Evolutionary conservation across 2,113 vertebrate species (phyloP).

Genomic region (Pseudorhombus dupliciocellatus): DNA sequence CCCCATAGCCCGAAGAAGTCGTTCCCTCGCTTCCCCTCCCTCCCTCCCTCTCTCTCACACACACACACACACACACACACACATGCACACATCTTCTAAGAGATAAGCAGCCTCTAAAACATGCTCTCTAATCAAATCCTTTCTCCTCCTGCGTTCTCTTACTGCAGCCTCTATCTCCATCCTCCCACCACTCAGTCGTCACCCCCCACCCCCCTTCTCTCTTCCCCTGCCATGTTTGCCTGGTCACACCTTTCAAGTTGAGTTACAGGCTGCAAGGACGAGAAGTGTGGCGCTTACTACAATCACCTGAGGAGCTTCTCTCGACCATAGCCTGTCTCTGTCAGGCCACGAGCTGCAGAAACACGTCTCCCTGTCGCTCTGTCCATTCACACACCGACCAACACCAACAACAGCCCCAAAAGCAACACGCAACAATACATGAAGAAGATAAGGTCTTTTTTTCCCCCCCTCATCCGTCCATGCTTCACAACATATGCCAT

Average conservation of each 20-base stretch:
- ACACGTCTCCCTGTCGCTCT: conserved; percentile 50
- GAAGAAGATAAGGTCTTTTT: conserved; percentile 37
- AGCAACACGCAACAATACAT: conserved; percentile 36
- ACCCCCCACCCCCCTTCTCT: conserved; percentile 1
- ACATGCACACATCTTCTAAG: background rate
- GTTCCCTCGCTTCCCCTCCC: conserved; percentile 5
- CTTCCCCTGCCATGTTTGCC: conserved; percentile 27
- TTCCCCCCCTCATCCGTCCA: conserved; percentile 27
- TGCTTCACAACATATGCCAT: conserved; percentile 47
- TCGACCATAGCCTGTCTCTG: conserved; percentile 44
- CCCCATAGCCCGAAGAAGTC: conserved; percentile 50
- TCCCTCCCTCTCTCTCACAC: background rate
- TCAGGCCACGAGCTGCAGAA: conserved; percentile 37
- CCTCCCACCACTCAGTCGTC: background rate
- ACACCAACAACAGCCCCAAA: conserved; percentile 35
- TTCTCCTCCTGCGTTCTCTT: conserved; percentile 14
- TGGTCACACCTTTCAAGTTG: conserved; percentile 67
- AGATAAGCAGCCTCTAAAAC: conserved; percentile 19
- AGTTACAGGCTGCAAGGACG: conserved; percentile 61
- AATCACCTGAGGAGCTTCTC: conserved; percentile 64
- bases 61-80: conserved; percentile 8
- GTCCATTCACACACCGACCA: conserved; percentile 46
- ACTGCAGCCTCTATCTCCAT: conserved; percentile 7
- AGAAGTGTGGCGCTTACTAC: conserved; percentile 47
- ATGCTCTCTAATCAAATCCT: conserved; percentile 18